These are phyloP conservation scores for Arrhopalites spinosus DNA, from an alignment of 2,888 invertebrate species.

Conservation along the genomic window DNA sequence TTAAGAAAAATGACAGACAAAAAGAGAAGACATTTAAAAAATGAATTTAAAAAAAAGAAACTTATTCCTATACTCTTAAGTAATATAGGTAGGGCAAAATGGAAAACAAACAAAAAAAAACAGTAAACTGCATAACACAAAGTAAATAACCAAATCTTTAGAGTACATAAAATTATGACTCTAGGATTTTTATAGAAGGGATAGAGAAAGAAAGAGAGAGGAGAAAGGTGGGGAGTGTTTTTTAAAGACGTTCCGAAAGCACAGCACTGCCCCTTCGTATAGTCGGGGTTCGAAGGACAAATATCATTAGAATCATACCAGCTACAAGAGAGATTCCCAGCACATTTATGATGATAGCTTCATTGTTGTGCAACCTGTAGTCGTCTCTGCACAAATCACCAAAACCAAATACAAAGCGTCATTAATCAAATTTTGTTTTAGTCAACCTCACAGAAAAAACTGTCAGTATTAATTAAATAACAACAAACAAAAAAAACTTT, in stretches of 20 bases:
- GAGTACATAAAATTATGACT: neutral
- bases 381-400: constrained; percentile 13
- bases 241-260: constrained; percentile 49
- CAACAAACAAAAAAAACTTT: neutral
- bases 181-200: neutral
- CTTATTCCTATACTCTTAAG: neutral
- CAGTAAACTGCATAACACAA: neutral
- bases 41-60: neutral
- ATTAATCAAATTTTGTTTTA: neutral
- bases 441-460: neutral
- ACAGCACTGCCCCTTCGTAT: constrained; percentile 47
- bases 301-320: constrained; percentile 53
- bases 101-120: neutral
- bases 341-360: constrained; percentile 51
- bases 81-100: neutral
- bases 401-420: constrained; percentile 10
- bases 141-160: neutral
- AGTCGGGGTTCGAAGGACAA: constrained; percentile 47
- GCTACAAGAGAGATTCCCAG: constrained; percentile 50
- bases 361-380: constrained; percentile 45
- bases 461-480: neutral
- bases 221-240: neutral
- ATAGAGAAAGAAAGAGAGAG: neutral
- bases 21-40: neutral
- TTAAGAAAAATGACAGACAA: neutral